Conservation (phyloP, 2,113 vertebrate species). For the Xiphophorus hellerii region DNA sequence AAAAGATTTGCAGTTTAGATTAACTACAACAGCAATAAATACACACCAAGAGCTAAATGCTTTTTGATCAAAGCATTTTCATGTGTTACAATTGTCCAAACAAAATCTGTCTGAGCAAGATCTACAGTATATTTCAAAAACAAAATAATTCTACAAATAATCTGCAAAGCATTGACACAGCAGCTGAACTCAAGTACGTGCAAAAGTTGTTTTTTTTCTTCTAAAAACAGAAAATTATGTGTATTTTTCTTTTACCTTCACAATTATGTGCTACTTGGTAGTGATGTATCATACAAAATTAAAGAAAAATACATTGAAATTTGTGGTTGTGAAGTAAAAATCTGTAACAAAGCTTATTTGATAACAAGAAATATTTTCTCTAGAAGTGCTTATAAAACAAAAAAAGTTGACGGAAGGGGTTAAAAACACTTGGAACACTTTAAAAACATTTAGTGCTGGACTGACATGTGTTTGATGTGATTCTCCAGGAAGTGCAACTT, state of each 20-base stretch:
- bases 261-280: not conserved
- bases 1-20: not conserved
- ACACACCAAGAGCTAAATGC: not conserved
- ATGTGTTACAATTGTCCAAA: not conserved
- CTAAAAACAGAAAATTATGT: not conserved
- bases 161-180: not conserved
- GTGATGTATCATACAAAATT: not conserved
- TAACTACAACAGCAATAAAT: not conserved
- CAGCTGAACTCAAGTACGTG: not conserved
- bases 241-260: not conserved
- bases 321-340: too few relatives aligned
- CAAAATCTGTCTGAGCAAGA: not conserved
- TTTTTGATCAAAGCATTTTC: not conserved
- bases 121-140: not conserved
- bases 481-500: slow-evolving; percentile 30
- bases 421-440: too few relatives aligned
- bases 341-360: too few relatives aligned
- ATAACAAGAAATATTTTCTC: too few relatives aligned
- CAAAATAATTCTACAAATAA: too few relatives aligned
- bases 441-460: too few relatives aligned
- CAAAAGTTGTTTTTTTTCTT: not conserved
- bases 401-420: too few relatives aligned
- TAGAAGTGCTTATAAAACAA: too few relatives aligned
- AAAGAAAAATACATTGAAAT: too few relatives aligned
- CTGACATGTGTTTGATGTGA: slow-evolving; percentile 8